Base-by-base conservation (phyloP, 2,888 invertebrate species). In the Desoria tigrina region DNA sequence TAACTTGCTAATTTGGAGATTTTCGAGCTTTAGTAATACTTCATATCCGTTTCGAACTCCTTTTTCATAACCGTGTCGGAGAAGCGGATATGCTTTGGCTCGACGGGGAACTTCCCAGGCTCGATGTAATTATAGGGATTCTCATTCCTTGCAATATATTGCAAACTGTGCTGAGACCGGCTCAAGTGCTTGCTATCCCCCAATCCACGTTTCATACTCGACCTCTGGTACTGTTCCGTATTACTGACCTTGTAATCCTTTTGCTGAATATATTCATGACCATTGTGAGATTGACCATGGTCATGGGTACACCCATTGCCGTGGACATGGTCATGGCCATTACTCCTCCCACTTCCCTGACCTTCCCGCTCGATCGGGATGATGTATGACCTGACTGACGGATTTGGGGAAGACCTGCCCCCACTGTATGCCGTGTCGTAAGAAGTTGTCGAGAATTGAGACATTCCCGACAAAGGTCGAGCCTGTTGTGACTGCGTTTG, bases 41-140 rank as follows among this genome's bases (percentile, higher is more conserved):
- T 65, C 26, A 56, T 39, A 45, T 65, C 64, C 14, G 65, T 54
- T 61, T 68, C 65, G 32, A 68, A 68, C 27, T 71, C 71, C 56
- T 62, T 57, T 54, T 71, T 68, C 7, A 63, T 71, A 16, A 71
- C 65, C 4, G 66, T 66, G 26, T 66, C 66, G 42, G 68, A 61
- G 56, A 71, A 71, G 57, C 68, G 53, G 51, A 71, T 68, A 42
- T 66, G 68, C 37, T 68, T 68, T 1, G 63, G 42, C 18, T 61
- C 64, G 42, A 68, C 64, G 1, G 68, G 68, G 60, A 68, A 68
- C 59, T 71, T 71, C 42, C 66, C 67, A 18, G 65, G 67, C 39
- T 65, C 60, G 27, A 62, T 60, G 58, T 68, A 68, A 53, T 65
- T 39, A 23, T 68, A 68, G 4, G 68, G 68, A 54, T 59, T 68